phyloP scores from a whole-genome alignment of 1,140 invertebrate species.

The Heliothis subflexa region DNA sequence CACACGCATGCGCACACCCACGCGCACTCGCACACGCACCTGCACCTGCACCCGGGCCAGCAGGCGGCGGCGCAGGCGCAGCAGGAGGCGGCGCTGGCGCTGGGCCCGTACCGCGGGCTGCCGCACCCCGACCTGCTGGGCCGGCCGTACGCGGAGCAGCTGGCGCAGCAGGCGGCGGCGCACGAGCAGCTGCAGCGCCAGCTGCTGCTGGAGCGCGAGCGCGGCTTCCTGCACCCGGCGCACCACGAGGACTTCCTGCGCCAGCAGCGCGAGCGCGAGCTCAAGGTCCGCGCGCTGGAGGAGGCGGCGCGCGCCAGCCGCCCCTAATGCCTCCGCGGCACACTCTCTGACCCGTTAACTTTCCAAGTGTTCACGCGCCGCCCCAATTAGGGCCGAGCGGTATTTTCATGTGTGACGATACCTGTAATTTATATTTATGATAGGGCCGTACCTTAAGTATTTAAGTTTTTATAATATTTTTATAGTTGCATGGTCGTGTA shows the following conservation, averaged over 20 bases:
- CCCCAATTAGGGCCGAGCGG: constrained; percentile 17
- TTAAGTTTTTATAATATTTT: constrained; percentile 83
- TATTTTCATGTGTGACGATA: constrained; percentile 74
- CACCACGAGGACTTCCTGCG: constrained; percentile 93
- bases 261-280: constrained; percentile 93
- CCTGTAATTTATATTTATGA: constrained; percentile 79
- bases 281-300: constrained; percentile 94
- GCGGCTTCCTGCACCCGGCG: constrained; percentile 87
- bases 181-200: constrained; percentile 95
- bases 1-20: constrained; percentile 93
- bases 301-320: constrained; percentile 93
- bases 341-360: background rate
- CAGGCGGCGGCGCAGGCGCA: constrained; percentile 91
- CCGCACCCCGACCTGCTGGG: constrained; percentile 92
- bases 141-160: constrained; percentile 93
- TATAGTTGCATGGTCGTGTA: constrained; percentile 84
- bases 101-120: constrained; percentile 85
- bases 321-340: constrained; percentile 79
- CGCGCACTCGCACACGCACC: constrained; percentile 95
- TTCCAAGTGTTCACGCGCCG: constrained; percentile 36
- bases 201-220: constrained; percentile 93
- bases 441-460: constrained; percentile 68
- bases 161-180: constrained; percentile 92
- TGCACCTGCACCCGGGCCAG: constrained; percentile 94
- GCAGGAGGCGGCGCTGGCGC: constrained; percentile 87